Conservation (phyloP, 2,888 invertebrate genomes). For the Argyra leucocephala region DNA sequence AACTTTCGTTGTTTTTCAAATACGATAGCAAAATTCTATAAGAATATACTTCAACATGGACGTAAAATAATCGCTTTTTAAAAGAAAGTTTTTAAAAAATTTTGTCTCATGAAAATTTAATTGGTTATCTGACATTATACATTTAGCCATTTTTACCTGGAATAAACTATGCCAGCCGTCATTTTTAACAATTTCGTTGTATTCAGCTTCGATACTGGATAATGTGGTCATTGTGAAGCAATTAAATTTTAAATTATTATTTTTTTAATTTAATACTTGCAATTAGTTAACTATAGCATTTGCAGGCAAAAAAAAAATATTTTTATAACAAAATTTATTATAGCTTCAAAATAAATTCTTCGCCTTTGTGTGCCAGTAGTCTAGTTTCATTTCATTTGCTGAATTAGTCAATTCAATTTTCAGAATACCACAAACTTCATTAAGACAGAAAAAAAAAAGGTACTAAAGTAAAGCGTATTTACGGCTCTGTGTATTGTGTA, state of each 20-base stretch:
- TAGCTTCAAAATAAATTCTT: neutral
- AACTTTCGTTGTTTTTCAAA: neutral
- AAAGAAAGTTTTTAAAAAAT: neutral
- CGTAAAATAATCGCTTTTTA: neutral
- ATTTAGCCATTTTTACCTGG: slow-evolving; percentile 49
- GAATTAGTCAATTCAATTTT: too few species aligned
- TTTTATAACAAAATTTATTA: neutral
- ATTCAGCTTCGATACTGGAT: slow-evolving; percentile 56
- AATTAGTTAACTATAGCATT: neutral
- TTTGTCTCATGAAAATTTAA: neutral
- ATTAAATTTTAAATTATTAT: slow-evolving; percentile 7
- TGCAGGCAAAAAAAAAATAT: neutral
- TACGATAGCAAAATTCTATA: too few species aligned
- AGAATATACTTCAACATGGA: too few species aligned
- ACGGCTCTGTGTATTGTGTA: too few species aligned
- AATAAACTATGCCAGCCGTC: slow-evolving; percentile 62
- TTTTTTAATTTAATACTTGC: neutral
- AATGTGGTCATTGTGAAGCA: slow-evolving; percentile 19
- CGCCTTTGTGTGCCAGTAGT: slow-evolving; percentile 1
- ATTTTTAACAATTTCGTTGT: slow-evolving; percentile 57
- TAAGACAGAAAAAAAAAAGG: neutral
- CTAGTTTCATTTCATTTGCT: neutral
- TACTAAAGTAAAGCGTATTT: too few species aligned
- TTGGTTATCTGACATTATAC: slow-evolving; percentile 1
- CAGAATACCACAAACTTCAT: too few species aligned